Base-by-base conservation (phyloP, 92 coral and sea anemone species). In the Desmophyllum pertusum region DNA sequence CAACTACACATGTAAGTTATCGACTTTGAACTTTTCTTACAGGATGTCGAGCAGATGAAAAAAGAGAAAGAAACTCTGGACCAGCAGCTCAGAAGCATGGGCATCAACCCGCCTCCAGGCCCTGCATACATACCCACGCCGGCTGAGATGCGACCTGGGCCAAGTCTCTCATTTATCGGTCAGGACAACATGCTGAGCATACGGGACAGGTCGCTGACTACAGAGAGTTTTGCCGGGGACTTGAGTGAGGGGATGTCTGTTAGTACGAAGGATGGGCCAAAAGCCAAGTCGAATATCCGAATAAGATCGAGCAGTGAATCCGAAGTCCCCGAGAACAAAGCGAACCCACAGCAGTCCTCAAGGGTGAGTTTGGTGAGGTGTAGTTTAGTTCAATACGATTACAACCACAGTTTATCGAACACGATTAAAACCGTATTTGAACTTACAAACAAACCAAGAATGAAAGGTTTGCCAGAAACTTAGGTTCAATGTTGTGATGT, bases 191-290 rank as follows among this genome's bases (percentile, higher is more conserved):
- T 88, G 76, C 51, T 84, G 82, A 89, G 91, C 40, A 77, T 89
- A 37, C 89, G 98, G 35, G 99, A 96, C 86, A 91, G 99, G 43
- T 92, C 99, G 10, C 83, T 94, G 69, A 96, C 99, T 7, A 89
- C 98, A 21, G 99, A 96, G 67, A 96, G 99, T 82, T 96, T 90
- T 79, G 99, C 92, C 6, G 99, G 99, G 1, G 99, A 96, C 69
- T 79, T 96, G 45, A 91, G 91, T 40, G 94, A 90, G 41, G 98
- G 94, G 31, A 91, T 92, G 90, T 92, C 87, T 31, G 90, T 96
- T 30, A 94, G 97, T 45, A 94, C 94, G 37, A 92, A 84, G 53
- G 90, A 93, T 69, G 92, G 94, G 5, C 89, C 89, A 23, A 95
- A 70, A 63, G 85, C 91, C 14, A 86, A 93, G 37, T 42, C 90